phyloP scores from a whole-genome alignment of 2,113 vertebrate species.

The Paramormyrops kingsleyae region DNA sequence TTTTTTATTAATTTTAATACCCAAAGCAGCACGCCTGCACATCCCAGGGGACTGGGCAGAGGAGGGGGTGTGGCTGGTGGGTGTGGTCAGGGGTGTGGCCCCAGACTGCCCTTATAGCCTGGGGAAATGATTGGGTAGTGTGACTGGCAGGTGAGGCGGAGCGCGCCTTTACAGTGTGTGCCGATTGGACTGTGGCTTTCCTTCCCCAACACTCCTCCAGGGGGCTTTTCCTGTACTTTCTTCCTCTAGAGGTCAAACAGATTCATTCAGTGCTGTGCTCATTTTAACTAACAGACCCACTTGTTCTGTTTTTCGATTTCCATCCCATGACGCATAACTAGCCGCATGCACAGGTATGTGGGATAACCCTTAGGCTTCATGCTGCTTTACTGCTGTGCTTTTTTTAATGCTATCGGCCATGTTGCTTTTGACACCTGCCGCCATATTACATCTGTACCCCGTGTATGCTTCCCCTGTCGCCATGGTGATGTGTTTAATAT shows the following conservation, averaged over 20 bases:
- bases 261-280: conserved; percentile 23
- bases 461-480: background rate
- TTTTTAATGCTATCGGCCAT: background rate
- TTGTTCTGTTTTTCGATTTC: conserved; percentile 33
- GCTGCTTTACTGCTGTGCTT: background rate
- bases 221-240: background rate
- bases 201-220: background rate
- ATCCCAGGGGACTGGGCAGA: background rate
- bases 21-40: background rate
- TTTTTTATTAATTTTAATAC: background rate
- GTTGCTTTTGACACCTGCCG: background rate
- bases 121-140: background rate
- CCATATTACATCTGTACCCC: background rate
- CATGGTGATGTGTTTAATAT: background rate
- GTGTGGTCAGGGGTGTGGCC: background rate
- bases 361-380: background rate
- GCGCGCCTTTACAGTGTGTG: background rate
- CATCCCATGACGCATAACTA: conserved; percentile 26
- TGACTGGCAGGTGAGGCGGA: background rate
- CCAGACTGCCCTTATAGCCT: background rate
- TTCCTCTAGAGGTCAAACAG: background rate
- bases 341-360: conserved; percentile 57
- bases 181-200: too few species aligned
- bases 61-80: background rate
- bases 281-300: conserved; percentile 5